Evolutionary conservation across 2,888 invertebrate genomes (phyloP).

Genomic region (Xestobium rufovillosum): DNA sequence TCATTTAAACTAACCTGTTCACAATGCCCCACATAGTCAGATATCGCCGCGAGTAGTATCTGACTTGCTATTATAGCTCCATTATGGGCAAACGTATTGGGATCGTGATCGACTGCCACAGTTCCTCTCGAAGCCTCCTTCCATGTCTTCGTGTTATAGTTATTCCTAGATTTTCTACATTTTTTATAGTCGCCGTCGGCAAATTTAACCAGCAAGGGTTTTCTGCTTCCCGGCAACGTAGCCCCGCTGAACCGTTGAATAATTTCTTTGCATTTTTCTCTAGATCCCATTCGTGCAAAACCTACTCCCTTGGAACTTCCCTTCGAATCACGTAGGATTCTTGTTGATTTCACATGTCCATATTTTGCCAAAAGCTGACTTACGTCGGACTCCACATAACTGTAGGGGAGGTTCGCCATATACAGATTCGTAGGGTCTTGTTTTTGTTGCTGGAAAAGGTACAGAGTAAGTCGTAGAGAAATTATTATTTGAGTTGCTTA

Average conservation of each 20-base stretch:
- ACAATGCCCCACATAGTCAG: conserved; percentile 34
- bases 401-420: conserved; percentile 94
- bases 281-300: conserved; percentile 89
- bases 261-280: conserved; percentile 94
- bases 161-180: conserved; percentile 41
- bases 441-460: conserved; percentile 93
- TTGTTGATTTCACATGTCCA: conserved; percentile 89
- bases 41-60: conserved; percentile 47
- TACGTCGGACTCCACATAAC: conserved; percentile 91
- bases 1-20: conserved; percentile 43
- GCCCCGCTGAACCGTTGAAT: conserved; percentile 90
- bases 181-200: conserved; percentile 75
- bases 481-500: too few relatives aligned
- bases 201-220: conserved; percentile 93
- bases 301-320: conserved; percentile 73
- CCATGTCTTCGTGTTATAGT: conserved; percentile 40
- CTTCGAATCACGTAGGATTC: conserved; percentile 84
- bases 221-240: conserved; percentile 75
- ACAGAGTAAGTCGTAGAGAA: too few relatives aligned
- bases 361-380: conserved; percentile 85
- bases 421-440: conserved; percentile 99
- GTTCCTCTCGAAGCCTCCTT: conserved; percentile 38
- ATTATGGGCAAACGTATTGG: conserved; percentile 43
- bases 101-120: conserved; percentile 42
- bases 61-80: conserved; percentile 52